Conservation (phyloP, 1,140 invertebrate species). For the Habropoda laboriosa region DNA sequence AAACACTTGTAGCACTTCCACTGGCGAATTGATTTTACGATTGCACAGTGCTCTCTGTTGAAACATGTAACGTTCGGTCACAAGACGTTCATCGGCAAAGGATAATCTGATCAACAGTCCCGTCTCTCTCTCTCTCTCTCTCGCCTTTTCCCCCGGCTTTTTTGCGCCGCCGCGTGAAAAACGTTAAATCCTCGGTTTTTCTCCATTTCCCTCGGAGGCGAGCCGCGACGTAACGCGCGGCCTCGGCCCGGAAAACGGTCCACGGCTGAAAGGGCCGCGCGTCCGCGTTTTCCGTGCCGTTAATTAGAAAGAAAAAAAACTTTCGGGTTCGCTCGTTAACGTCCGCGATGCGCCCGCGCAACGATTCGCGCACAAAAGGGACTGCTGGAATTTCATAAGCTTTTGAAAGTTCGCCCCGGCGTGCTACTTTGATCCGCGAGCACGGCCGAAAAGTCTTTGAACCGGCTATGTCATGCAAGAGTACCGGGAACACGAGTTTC, state of each 20-base stretch:
- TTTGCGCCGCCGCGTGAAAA: neutral
- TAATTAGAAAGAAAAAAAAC: constrained; percentile 38
- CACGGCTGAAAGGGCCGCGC: neutral
- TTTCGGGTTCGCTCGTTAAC: constrained; percentile 31
- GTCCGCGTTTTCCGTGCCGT: neutral
- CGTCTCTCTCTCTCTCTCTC: too few relatives aligned
- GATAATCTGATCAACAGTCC: neutral
- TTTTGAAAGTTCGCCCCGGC: constrained; percentile 27
- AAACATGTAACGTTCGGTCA: too few relatives aligned
- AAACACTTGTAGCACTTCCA: too few relatives aligned
- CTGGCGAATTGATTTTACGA: too few relatives aligned
- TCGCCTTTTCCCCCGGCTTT: neutral
- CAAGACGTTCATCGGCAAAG: neutral
- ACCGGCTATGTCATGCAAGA: constrained; percentile 22
- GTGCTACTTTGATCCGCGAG: constrained; percentile 35
- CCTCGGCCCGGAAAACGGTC: neutral
- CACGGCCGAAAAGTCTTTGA: constrained; percentile 29
- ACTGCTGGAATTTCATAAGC: constrained; percentile 41
- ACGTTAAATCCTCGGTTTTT: neutral
- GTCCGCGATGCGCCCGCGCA: neutral
- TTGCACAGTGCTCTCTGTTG: too few relatives aligned
- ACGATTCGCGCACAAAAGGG: constrained; percentile 11
- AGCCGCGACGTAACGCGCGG: neutral
- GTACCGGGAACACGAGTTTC: constrained; percentile 34
- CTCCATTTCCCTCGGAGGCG: neutral